A percentile compares a stretch with the other conserved stretches of the same genome.
These are phyloP conservation scores for Drosophila jambulina DNA, from an alignment of 1,140 invertebrate species.

Conservation along the genomic window DNA sequence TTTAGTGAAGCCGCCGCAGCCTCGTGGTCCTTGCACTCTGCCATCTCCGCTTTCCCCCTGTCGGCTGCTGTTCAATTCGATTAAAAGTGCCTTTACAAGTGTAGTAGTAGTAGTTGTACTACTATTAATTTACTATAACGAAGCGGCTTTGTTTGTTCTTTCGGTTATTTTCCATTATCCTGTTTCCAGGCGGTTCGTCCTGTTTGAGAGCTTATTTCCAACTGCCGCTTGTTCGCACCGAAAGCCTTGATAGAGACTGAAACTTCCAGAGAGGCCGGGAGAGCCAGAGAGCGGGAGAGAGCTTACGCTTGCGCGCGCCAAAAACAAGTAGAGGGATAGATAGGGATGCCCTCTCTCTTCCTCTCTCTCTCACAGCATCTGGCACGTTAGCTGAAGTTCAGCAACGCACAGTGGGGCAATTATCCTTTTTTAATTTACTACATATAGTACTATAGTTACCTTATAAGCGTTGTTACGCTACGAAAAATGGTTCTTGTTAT, in stretches of 20 bases:
- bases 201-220: conserved; percentile 63
- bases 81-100: conserved; percentile 42
- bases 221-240: conserved; percentile 47
- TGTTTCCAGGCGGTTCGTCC: conserved; percentile 55
- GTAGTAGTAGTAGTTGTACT: conserved; percentile 40
- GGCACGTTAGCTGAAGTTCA: conserved; percentile 54
- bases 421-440: too few relatives aligned
- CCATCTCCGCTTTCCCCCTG: neutral
- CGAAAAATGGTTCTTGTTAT: too few relatives aligned
- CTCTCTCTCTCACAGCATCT: conserved; percentile 46
- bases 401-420: conserved; percentile 26
- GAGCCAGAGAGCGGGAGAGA: conserved; percentile 38
- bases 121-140: conserved; percentile 37
- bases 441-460: too few relatives aligned
- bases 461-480: too few relatives aligned
- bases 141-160: conserved; percentile 22
- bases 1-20: conserved; percentile 46
- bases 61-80: conserved; percentile 10
- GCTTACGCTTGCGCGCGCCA: conserved; percentile 75
- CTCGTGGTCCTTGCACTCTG: conserved; percentile 41
- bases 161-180: conserved; percentile 29
- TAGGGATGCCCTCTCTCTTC: conserved; percentile 20
- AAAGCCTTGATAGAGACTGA: conserved; percentile 41
- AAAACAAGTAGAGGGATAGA: conserved; percentile 49
- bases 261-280: conserved; percentile 58